Evolutionary conservation across 1,140 invertebrate species (phyloP).

Genomic region (Xylocopa sonorina): DNA sequence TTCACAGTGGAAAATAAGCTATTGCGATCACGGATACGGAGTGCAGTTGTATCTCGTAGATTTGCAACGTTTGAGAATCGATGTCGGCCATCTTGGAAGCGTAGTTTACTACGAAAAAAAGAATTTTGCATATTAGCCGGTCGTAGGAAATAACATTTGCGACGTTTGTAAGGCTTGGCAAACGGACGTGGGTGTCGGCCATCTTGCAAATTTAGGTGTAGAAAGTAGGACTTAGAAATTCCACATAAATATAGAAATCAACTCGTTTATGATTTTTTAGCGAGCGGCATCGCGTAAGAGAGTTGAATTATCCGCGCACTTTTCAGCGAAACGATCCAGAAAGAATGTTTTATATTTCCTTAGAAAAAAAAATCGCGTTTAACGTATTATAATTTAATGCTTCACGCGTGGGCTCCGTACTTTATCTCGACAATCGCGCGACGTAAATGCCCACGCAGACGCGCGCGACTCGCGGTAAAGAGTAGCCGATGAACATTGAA

Average conservation of each 20-base stretch:
- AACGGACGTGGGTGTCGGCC: neutral
- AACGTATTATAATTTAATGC: neutral
- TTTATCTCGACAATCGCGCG: too few species aligned
- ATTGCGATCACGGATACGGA: neutral
- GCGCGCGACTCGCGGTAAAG: neutral
- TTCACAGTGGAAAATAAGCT: neutral
- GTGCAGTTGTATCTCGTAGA: too few species aligned
- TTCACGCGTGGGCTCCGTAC: neutral
- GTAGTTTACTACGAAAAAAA: too few species aligned
- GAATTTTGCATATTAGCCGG: too few species aligned
- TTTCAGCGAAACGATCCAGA: too few species aligned
- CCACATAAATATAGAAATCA: neutral
- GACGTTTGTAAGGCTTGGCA: too few species aligned
- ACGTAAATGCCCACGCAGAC: too few species aligned
- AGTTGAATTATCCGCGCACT: too few species aligned
- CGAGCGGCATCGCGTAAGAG: neutral
- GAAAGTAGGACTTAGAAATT: conserved; percentile 8
- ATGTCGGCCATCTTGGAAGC: too few species aligned
- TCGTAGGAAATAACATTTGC: neutral
- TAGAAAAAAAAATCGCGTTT: neutral
- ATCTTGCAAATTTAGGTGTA: conserved; percentile 4
- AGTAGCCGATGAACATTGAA: neutral
- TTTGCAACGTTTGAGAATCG: too few species aligned
- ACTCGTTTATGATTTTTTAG: neutral
- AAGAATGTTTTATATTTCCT: neutral